Evolutionary conservation across 2,113 vertebrate genomes (phyloP).

Genomic region (Carollia perspicillata): DNA sequence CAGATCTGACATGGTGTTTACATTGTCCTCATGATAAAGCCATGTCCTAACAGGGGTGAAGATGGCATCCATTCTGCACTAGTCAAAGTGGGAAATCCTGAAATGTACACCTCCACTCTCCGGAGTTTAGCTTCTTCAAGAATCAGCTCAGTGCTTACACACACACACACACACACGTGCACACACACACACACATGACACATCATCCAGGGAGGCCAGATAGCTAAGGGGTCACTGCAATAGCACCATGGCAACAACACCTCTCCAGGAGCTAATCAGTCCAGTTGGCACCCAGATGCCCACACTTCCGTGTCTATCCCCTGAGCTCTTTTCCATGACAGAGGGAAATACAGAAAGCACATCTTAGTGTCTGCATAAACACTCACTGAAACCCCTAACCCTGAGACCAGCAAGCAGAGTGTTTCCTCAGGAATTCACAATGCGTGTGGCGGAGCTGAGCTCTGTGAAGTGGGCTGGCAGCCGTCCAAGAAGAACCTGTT

Average conservation of each 20-base stretch:
- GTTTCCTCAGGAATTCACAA: slow-evolving; percentile 60
- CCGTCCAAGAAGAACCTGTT: slow-evolving; percentile 25
- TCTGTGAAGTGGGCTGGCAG: slow-evolving; percentile 36
- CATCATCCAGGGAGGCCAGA: background rate
- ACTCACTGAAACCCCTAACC: slow-evolving; percentile 54
- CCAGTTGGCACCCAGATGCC: background rate
- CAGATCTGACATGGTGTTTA: background rate
- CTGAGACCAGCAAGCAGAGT: slow-evolving; percentile 43
- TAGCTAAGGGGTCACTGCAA: background rate
- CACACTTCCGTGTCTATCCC: background rate
- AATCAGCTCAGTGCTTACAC: background rate
- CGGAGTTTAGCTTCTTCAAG: background rate
- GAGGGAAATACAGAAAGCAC: slow-evolving; percentile 7
- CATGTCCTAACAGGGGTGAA: background rate
- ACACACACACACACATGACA: background rate
- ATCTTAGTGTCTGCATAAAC: slow-evolving; percentile 45
- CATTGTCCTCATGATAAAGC: background rate
- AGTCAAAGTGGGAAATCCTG: background rate
- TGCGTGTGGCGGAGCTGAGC: slow-evolving; percentile 13
- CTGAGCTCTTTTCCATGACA: background rate
- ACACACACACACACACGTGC: background rate
- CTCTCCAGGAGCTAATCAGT: background rate
- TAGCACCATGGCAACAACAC: fast-evolving
- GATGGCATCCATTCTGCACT: background rate
- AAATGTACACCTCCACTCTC: background rate